A percentile compares a stretch with the other conserved stretches of the same genome.
Evolutionary conservation across 2,113 vertebrate species (phyloP).

Genomic region (Lampris megalopsis): DNA sequence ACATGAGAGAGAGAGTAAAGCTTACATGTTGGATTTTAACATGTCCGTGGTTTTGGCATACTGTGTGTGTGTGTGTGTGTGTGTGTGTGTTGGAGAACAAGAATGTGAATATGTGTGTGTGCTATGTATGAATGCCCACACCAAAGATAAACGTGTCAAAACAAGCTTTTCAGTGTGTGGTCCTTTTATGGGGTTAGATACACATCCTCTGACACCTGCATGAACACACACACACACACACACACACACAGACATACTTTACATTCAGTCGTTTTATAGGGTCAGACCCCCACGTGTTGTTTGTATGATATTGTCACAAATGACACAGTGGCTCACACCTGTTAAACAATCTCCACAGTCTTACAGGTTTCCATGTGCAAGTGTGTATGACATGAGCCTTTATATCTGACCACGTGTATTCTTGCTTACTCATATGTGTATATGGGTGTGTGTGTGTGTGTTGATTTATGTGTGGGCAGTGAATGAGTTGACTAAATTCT

Average conservation of each 20-base stretch:
- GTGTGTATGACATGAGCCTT: no score
- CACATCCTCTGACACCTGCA: not conserved
- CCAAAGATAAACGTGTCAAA: slow-evolving; percentile 68
- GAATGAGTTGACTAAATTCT: no score
- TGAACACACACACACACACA: slow-evolving; percentile 6
- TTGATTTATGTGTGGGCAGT: no score
- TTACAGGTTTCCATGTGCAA: no score
- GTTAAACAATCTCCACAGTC: not conserved
- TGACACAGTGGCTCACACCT: slow-evolving; percentile 44
- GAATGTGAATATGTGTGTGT: slow-evolving; percentile 10
- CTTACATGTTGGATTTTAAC: slow-evolving; percentile 40
- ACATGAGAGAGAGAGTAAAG: slow-evolving; percentile 34
- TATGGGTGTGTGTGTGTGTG: no score
- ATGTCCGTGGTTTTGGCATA: slow-evolving; percentile 46
- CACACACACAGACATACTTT: slow-evolving; percentile 37
- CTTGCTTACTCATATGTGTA: no score
- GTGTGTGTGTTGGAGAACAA: slow-evolving; percentile 32
- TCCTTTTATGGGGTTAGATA: slow-evolving; percentile 57
- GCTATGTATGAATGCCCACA: slow-evolving; percentile 47
- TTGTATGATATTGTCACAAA: slow-evolving; percentile 43
- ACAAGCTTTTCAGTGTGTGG: slow-evolving; percentile 56
- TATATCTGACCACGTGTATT: no score
- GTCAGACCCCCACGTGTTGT: slow-evolving; percentile 36
- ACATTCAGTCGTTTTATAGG: slow-evolving; percentile 50
- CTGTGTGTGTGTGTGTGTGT: slow-evolving; percentile 54